Conservation (phyloP, 1,140 invertebrate species). For the Drosophila triauraria region DNA sequence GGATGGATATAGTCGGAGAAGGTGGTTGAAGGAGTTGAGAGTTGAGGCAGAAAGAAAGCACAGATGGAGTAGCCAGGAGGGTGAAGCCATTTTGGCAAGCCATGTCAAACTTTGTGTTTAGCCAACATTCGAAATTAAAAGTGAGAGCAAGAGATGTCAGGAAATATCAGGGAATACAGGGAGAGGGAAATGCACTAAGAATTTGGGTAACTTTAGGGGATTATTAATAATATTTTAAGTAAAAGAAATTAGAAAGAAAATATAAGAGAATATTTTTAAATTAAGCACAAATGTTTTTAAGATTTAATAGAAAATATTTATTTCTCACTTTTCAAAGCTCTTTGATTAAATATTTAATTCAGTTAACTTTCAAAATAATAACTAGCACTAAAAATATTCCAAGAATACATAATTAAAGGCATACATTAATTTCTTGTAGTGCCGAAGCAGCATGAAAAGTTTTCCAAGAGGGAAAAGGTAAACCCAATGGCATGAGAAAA, state of each 20-base stretch:
- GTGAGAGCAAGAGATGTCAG: conserved; percentile 9
- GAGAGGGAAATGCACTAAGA: neutral
- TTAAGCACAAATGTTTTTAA: too few relatives aligned
- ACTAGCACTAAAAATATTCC: too few relatives aligned
- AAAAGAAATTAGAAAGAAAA: too few relatives aligned
- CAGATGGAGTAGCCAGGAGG: neutral
- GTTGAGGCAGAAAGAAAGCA: neutral
- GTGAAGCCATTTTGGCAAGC: conserved; percentile 49
- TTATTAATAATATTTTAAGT: too few relatives aligned
- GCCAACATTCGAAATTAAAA: conserved; percentile 70
- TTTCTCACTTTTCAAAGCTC: too few relatives aligned
- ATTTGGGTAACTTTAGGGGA: conserved; percentile 8
- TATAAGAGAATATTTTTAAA: too few relatives aligned
- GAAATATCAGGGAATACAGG: neutral
- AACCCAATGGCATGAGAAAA: neutral
- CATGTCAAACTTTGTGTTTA: conserved; percentile 74
- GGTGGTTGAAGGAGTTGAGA: neutral
- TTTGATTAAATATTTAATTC: too few relatives aligned
- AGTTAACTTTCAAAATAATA: too few relatives aligned
- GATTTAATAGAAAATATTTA: too few relatives aligned
- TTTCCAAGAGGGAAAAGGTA: neutral
- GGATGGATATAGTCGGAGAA: neutral
- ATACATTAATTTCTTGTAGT: neutral
- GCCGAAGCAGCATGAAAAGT: neutral
- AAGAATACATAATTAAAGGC: too few relatives aligned